These are phyloP conservation scores for Drosophila atripex DNA, from an alignment of 2,888 invertebrate species.

Conservation along the genomic window DNA sequence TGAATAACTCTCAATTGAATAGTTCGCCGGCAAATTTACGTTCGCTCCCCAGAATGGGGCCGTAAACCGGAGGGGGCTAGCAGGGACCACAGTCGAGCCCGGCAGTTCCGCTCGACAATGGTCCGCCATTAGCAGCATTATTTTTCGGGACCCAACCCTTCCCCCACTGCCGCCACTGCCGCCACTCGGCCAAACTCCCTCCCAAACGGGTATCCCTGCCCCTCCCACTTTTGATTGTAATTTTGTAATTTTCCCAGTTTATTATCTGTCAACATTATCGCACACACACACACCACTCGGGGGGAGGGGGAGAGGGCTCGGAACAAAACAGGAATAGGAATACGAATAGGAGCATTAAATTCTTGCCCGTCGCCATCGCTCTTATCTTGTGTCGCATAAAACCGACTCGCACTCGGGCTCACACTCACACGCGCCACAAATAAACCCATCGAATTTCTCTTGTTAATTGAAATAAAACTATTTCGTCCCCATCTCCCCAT, in stretches of 20 bases:
- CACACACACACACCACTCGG: constrained; percentile 50
- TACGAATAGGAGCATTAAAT: constrained; percentile 55
- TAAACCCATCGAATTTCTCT: constrained; percentile 80
- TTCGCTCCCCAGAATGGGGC: constrained; percentile 44
- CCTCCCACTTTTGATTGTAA: constrained; percentile 65
- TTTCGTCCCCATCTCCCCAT: constrained; percentile 47
- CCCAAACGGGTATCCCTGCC: constrained; percentile 17
- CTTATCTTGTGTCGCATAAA: constrained; percentile 76
- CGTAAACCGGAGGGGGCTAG: constrained; percentile 35
- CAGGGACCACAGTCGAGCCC: not conserved
- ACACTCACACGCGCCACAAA: constrained; percentile 55
- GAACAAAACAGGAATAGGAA: constrained; percentile 8
- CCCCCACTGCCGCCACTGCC: constrained; percentile 21
- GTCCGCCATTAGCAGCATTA: constrained; percentile 70
- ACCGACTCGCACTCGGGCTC: constrained; percentile 28
- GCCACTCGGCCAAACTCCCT: constrained; percentile 61
- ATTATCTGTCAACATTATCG: constrained; percentile 79
- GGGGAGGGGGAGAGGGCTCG: constrained; percentile 11
- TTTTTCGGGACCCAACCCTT: constrained; percentile 34
- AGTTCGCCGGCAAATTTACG: constrained; percentile 77
- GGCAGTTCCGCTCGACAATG: constrained; percentile 56
- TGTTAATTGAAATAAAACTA: constrained; percentile 79
- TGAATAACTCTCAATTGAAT: constrained; percentile 80
- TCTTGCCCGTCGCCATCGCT: constrained; percentile 69
- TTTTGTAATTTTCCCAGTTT: constrained; percentile 79